Conservation (phyloP, 2,888 invertebrate species). For the Plebejus anna region DNA sequence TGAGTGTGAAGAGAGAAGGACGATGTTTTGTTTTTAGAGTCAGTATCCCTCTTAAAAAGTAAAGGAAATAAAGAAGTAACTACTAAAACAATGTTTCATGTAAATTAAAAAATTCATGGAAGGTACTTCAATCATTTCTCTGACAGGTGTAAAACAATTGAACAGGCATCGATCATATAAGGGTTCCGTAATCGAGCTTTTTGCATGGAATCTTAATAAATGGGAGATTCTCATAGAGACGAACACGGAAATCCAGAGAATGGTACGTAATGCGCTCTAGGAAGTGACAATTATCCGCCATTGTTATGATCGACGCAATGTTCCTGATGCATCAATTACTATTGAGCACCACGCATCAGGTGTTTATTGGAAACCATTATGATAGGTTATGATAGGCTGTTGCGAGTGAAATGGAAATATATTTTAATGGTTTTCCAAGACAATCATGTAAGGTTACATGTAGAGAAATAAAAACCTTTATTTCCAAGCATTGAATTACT, state of each 20-base stretch:
- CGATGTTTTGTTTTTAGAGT: no score
- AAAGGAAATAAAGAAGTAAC: background rate
- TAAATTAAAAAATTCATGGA: background rate
- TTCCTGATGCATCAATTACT: slow-evolving; percentile 17
- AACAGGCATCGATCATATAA: slow-evolving; percentile 1
- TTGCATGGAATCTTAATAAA: slow-evolving; percentile 13
- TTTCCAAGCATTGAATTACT: no score
- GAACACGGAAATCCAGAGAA: slow-evolving; percentile 21
- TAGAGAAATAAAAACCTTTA: no score
- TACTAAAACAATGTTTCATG: background rate
- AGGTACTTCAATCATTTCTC: background rate
- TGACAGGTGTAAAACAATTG: slow-evolving; percentile 6
- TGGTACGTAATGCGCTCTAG: slow-evolving; percentile 19
- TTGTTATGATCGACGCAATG: slow-evolving; percentile 22
- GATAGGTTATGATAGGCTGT: background rate
- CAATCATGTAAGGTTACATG: no score
- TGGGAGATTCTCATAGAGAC: slow-evolving; percentile 24
- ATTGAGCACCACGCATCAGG: background rate
- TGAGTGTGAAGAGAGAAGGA: no score
- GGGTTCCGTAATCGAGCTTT: slow-evolving; percentile 18
- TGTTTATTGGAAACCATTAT: slow-evolving; percentile 5
- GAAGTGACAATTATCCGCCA: slow-evolving; percentile 14
- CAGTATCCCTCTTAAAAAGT: background rate
- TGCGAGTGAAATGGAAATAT: background rate
- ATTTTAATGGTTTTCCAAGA: background rate